Percentiles rank a stretch among this genome's conserved stretches.
These are phyloP conservation scores for Gnatocerus cornutus DNA, from an alignment of 2,888 invertebrate genomes.

Conservation along the genomic window DNA sequence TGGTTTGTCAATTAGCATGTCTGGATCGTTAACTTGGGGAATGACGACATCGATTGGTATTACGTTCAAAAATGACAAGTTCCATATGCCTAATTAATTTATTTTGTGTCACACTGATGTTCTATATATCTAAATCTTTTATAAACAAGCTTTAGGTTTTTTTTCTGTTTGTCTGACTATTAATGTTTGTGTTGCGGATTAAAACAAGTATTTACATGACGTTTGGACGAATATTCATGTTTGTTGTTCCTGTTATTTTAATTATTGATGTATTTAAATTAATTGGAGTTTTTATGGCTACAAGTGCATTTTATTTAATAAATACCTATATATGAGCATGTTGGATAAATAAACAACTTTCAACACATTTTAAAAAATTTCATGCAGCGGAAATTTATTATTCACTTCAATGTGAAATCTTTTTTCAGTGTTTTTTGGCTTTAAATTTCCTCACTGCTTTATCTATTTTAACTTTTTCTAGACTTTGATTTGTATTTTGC, in stretches of 20 bases:
- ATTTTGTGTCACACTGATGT: conserved; percentile 22
- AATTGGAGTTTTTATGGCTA: conserved; percentile 6
- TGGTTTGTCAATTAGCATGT: conserved; percentile 50
- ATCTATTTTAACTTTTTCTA: too few relatives aligned
- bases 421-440: too few relatives aligned
- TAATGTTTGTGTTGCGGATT: conserved; percentile 46
- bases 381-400: too few relatives aligned
- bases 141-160: conserved; percentile 39
- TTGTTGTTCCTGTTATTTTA: conserved; percentile 44
- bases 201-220: conserved; percentile 49
- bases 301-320: not conserved
- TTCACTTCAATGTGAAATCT: too few relatives aligned
- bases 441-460: too few relatives aligned
- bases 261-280: conserved; percentile 35
- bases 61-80: conserved; percentile 21
- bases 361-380: not conserved
- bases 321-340: not conserved
- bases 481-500: too few relatives aligned
- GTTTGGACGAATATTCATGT: conserved; percentile 46
- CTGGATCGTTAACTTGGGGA: conserved; percentile 36
- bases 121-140: conserved; percentile 44
- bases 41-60: conserved; percentile 18
- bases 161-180: conserved; percentile 32
- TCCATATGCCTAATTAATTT: conserved; percentile 41
- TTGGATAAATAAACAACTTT: not conserved